Base-by-base conservation (phyloP, 2,888 invertebrate species). In the Tholera decimalis region DNA sequence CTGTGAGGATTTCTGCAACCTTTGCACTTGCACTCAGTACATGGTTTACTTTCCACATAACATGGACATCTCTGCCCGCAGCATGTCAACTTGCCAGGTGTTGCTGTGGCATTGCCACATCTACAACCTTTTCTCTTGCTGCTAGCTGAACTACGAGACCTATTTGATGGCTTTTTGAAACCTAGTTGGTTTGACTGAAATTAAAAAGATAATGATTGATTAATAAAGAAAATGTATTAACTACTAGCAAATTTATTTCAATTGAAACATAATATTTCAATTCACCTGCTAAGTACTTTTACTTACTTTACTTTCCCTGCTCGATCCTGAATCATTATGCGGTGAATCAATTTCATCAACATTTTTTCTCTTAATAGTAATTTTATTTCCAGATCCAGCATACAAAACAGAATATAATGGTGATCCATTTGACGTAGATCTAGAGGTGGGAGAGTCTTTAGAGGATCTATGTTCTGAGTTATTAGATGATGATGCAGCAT, bases 41-140 rank as follows among this genome's bases (percentile, higher is more conserved):
- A 99, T 0, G 98, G 97, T 89, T 98, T 98, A 78, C 98, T 98
- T 77, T 98, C 98, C 5, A 98, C 98, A 91, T 99, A 99, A 92
- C 99, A 99, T 0, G 98, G 98, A 93, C 99, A 99, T 72, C 99
- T 95, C 89, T 98, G 98, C 0, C 99, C 99, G 86, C 99, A 98
- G 88, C 99, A 99, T 0, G 99, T 99, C 46, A 98, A 92, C 89
- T 98, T 98, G 5, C 98, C 98, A 0, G 98, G 98, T 20, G 97
- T 97, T 1, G 98, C 97, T 0, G 98, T 98, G 0, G 98, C 98
- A 92, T 98, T 98, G 4, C 99, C 99, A 94, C 99, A 99, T 67
- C 98, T 96, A 88, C 99, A 99, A 15, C 98, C 98, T 92, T 97
- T 97, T 80, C 97, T 96, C 83, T 97, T 96, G 74, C 92, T 91